Percentiles rank a stretch among this genome's conserved stretches.
Conservation (phyloP, 2,888 invertebrate species). For the Xanthia togata region DNA sequence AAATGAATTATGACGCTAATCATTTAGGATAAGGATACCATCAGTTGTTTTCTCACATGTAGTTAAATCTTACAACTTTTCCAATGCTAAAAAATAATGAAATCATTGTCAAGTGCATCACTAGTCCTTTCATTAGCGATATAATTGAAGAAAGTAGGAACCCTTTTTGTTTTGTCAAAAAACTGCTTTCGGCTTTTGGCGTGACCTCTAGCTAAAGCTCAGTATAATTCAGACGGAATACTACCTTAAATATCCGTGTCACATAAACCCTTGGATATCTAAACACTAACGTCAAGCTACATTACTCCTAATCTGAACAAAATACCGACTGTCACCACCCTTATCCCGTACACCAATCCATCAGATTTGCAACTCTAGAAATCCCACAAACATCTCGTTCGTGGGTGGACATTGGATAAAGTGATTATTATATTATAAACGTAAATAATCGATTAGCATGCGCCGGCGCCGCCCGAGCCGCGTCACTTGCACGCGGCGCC, state of each 20-base stretch:
- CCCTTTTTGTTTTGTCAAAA: not conserved
- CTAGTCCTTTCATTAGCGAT: not conserved
- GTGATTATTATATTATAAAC: constrained; percentile 66
- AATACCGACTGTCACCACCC: constrained; percentile 57
- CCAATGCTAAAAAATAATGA: not conserved
- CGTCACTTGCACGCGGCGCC: constrained; percentile 65
- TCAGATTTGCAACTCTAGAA: constrained; percentile 58
- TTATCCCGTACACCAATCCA: constrained; percentile 56
- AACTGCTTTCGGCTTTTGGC: not conserved
- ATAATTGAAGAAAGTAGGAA: no score
- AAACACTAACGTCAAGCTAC: constrained; percentile 23
- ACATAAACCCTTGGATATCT: constrained; percentile 22
- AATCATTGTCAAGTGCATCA: not conserved
- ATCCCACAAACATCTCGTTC: constrained; percentile 61
- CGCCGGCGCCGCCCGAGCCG: constrained; percentile 55
- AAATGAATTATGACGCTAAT: constrained; percentile 33
- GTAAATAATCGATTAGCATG: constrained; percentile 67
- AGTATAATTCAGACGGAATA: not conserved
- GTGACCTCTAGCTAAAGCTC: no score
- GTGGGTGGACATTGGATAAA: constrained; percentile 65
- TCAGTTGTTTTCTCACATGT: not conserved
- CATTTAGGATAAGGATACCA: constrained; percentile 22
- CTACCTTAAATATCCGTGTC: constrained; percentile 20
- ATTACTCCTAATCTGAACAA: constrained; percentile 48
- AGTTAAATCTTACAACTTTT: not conserved